Base-by-base conservation (phyloP, 2,113 vertebrate genomes). In the Grammomys dolichurus region DNA sequence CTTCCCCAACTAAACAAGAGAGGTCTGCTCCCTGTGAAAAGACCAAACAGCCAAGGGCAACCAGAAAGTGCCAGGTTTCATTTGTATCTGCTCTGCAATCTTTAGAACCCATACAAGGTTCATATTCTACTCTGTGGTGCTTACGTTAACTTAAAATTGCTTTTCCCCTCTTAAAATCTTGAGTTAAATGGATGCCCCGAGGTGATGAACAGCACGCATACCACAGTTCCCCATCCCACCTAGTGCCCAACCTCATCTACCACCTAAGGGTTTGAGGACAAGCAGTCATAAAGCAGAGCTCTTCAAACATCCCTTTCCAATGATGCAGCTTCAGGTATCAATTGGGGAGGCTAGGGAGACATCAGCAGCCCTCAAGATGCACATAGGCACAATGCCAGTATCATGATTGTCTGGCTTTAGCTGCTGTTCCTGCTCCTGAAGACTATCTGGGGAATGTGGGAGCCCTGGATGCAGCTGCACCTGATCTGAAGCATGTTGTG, bases 71-170 rank as follows among this genome's bases (percentile, higher is more conserved):
- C n/a, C 85, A 72, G 36, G 8, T 60, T 72, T 85, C 80, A 86
- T 69, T 90, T 84, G 12, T 7, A 93, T 90, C 31, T 72, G 33
- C 46, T 92, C 31, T 28, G 33, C 14, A 16, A n/a, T 73, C 67
- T 69, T 86, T 69, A 89, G 58, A 72, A 67, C 7, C n/a, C 51
- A 81, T 73, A 20, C 33, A 73, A 95, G 87, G 31, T 88, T 96
- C 91, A 31, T 69, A 65, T 43, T 88, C 54, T 75, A n/a, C 31
- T 82, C 78, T 19, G 4, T n/a, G 26, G 1, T 78, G 67, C 67
- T 92, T 87, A 48, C 28, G 26, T 69, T 92, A 81, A 90, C 60
- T 93, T 90, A 75, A 95, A 95, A 81, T 93, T 92, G 76, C 76
- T 56, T 93, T 91, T 54, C 31, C 5, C 20, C 91, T 93, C 46